Evolutionary conservation across 2,888 invertebrate genomes (phyloP).

Genomic region (Dynastes grantii): DNA sequence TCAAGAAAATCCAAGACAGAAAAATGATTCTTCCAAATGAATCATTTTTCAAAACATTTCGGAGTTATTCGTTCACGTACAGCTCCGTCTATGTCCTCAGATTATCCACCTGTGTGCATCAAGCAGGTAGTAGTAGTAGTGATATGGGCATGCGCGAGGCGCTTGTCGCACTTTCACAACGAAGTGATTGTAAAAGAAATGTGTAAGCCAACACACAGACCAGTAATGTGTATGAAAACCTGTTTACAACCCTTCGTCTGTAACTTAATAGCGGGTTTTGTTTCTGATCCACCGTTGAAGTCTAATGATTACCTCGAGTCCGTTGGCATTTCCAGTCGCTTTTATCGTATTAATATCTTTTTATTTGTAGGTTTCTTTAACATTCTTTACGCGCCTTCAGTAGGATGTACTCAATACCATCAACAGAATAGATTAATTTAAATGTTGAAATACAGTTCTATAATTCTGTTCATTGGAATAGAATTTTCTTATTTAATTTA

Average conservation of each 20-base stretch:
- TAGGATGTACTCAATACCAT: background rate
- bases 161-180: constrained; percentile 21
- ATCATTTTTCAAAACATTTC: constrained; percentile 52
- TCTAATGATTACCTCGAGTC: constrained; percentile 48
- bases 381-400: background rate
- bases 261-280: constrained; percentile 60
- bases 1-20: too few relatives aligned
- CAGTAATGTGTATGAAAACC: constrained; percentile 59
- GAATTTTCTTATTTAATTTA: background rate
- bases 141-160: constrained; percentile 51
- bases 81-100: constrained; percentile 35
- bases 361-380: background rate
- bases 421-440: constrained; percentile 18
- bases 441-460: background rate
- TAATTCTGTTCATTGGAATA: background rate
- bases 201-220: constrained; percentile 51
- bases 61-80: constrained; percentile 48
- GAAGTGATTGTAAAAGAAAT: constrained; percentile 54
- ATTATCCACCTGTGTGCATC: constrained; percentile 51
- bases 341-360: background rate
- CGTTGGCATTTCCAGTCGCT: background rate
- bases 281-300: constrained; percentile 60
- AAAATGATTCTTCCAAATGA: too few relatives aligned
- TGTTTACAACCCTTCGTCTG: constrained; percentile 56
- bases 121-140: constrained; percentile 52